phyloP scores from a whole-genome alignment of 2,888 invertebrate genomes.

The Athalia rosae region DNA sequence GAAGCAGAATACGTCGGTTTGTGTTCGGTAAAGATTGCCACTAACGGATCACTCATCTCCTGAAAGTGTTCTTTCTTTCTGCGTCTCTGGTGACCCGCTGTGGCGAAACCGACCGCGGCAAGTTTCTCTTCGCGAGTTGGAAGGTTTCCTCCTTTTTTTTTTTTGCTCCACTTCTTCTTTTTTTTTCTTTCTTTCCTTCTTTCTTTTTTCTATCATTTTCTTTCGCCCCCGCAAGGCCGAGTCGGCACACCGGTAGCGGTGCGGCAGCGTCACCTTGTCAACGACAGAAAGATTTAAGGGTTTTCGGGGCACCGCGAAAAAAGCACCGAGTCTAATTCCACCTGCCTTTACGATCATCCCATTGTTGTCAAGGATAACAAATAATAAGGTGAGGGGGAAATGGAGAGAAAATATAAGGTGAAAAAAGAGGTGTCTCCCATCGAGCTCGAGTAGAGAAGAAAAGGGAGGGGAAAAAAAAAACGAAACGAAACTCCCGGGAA shows the following conservation, averaged over 20 bases:
- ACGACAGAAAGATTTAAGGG: slow-evolving; percentile 41
- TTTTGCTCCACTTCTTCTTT: neutral
- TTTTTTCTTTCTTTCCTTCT: neutral
- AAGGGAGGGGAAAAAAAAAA: no score
- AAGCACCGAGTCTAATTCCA: neutral
- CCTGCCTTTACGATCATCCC: neutral
- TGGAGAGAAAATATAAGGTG: no score
- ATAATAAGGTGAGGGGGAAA: no score
- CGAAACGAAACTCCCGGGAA: neutral
- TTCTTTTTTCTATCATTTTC: slow-evolving; percentile 1
- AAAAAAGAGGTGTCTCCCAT: no score
- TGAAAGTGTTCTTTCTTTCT: slow-evolving; percentile 19
- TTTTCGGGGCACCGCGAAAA: neutral
- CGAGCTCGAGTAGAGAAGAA: no score
- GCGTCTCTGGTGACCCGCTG: neutral
- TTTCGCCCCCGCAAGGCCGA: neutral
- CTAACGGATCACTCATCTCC: slow-evolving; percentile 29
- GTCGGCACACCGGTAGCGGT: neutral
- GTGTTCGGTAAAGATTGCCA: neutral
- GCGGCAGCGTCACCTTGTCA: slow-evolving; percentile 27
- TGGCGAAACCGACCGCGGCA: neutral
- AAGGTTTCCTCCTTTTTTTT: neutral
- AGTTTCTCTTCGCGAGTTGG: slow-evolving; percentile 6
- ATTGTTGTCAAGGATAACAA: no score
- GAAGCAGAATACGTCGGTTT: slow-evolving; percentile 7